Conservation (phyloP, 2,113 vertebrate species). For the Nannobrachium achirus region DNA sequence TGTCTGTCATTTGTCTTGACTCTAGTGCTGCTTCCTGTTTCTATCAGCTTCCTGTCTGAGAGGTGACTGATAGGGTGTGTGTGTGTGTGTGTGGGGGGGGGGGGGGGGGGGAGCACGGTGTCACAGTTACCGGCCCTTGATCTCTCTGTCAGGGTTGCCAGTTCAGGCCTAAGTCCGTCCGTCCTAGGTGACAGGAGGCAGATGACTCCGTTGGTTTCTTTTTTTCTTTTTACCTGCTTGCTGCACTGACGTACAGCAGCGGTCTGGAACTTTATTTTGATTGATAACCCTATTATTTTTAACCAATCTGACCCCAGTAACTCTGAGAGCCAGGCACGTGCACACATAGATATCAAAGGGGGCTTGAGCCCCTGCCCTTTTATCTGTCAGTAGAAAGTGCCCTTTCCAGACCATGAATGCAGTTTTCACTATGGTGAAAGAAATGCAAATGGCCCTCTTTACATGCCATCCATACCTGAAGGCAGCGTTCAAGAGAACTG, state of each 20-base stretch:
- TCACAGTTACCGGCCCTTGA: conserved; percentile 35
- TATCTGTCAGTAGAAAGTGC: no score
- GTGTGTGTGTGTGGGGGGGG: no score
- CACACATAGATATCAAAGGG: no score
- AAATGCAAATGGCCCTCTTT: no score
- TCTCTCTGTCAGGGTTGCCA: conserved; percentile 38
- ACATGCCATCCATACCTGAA: no score
- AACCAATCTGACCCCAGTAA: no score
- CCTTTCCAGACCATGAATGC: no score
- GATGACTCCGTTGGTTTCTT: no score
- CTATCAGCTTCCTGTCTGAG: conserved; percentile 37
- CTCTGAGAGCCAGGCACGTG: no score
- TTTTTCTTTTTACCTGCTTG: not conserved
- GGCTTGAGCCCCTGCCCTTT: no score
- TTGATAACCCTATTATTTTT: not conserved
- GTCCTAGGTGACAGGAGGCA: conserved; percentile 16
- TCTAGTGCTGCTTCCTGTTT: conserved; percentile 47
- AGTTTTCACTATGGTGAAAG: no score
- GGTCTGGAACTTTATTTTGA: not conserved
- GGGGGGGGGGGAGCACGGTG: conserved; percentile 26
- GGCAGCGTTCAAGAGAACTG: no score
- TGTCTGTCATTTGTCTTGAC: conserved; percentile 60
- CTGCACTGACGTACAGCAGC: not conserved
- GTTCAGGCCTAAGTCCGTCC: conserved; percentile 9
- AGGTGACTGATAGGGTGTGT: conserved; percentile 54